Evolutionary conservation across 2,797 vertebrate genomes (phyloP).

Genomic region (Lerista edwardsae): DNA sequence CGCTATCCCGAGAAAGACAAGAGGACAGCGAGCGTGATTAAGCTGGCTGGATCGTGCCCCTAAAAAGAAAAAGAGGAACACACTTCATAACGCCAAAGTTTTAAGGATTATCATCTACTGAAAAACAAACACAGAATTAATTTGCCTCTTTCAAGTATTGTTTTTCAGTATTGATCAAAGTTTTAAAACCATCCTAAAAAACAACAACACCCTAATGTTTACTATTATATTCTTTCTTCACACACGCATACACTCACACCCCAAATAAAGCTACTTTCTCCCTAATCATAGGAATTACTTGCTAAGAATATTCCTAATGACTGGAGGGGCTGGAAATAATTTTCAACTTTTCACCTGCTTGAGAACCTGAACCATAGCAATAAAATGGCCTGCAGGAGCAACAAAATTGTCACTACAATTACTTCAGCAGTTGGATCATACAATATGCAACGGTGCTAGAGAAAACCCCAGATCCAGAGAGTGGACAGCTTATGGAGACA

Average conservation of each 20-base stretch:
- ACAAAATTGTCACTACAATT: constrained; percentile 37
- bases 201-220: background rate
- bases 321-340: constrained; percentile 8
- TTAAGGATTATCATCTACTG: constrained; percentile 56
- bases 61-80: constrained; percentile 40
- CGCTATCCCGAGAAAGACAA: background rate
- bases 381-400: constrained; percentile 37
- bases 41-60: background rate
- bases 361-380: constrained; percentile 36
- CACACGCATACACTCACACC: too few relatives aligned
- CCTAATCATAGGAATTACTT: background rate
- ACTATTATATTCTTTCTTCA: background rate
- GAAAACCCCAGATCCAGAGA: background rate
- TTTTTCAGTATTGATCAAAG: constrained; percentile 11
- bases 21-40: background rate
- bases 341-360: constrained; percentile 6
- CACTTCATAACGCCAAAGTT: constrained; percentile 50
- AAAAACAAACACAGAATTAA: constrained; percentile 23
- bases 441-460: background rate
- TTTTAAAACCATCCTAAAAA: constrained; percentile 46
- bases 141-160: constrained; percentile 32
- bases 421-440: background rate
- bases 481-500: too few relatives aligned
- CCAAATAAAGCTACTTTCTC: background rate
- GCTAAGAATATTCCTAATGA: constrained; percentile 4